Evolutionary conservation across 2,797 vertebrate genomes (phyloP).

Genomic region (Phrynocephalus guinanensis): DNA sequence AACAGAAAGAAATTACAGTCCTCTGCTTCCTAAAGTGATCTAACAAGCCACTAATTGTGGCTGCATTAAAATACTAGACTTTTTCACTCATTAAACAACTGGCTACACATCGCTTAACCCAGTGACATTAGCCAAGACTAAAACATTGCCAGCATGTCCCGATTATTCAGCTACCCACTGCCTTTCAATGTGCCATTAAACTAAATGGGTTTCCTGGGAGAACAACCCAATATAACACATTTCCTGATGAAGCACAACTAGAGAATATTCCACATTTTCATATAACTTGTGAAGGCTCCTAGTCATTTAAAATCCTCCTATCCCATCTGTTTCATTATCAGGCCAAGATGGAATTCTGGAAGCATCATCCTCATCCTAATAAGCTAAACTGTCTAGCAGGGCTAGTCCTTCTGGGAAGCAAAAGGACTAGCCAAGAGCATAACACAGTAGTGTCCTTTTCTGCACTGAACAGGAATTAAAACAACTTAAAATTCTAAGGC

Average conservation of each 20-base stretch:
- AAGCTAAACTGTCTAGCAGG: background rate
- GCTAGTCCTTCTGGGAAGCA: slow-evolving; percentile 24
- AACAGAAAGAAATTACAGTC: slow-evolving; percentile 19
- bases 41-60: background rate
- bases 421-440: background rate
- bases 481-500: background rate
- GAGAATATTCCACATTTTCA: slow-evolving; percentile 62
- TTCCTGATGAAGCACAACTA: slow-evolving; percentile 66
- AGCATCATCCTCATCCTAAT: slow-evolving; percentile 18
- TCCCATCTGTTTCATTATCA: slow-evolving; percentile 44
- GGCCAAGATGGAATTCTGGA: background rate
- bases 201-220: slow-evolving; percentile 68
- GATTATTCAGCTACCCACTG: slow-evolving; percentile 64
- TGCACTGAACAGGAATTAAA: background rate
- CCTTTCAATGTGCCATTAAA: slow-evolving; percentile 68
- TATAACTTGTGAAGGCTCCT: slow-evolving; percentile 55
- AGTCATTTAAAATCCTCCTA: slow-evolving; percentile 57
- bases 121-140: slow-evolving; percentile 62
- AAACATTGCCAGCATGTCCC: slow-evolving; percentile 52
- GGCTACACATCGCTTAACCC: slow-evolving; percentile 70
- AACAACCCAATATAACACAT: slow-evolving; percentile 52
- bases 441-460: slow-evolving; percentile 25
- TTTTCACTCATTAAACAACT: slow-evolving; percentile 68
- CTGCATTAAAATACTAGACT: slow-evolving; percentile 59
- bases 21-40: background rate